Evolutionary conservation across 2,113 vertebrate genomes (phyloP), one percentile per base, ranked within the genome.

Genomic region (Toxotes jaculatrix): DNA sequence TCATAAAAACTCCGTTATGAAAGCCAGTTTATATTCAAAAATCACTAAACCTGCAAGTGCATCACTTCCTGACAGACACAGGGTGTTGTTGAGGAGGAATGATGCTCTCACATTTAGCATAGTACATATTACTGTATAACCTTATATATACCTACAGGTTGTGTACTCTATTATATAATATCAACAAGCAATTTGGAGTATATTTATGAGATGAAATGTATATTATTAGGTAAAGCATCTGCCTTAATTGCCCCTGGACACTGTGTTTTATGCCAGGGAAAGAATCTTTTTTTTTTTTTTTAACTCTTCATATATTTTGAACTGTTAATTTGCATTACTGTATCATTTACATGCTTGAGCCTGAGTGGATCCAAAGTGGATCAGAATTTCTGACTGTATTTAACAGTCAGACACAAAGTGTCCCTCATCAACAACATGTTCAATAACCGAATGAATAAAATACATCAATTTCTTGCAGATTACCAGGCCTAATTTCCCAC

Each of bases 301-400:
- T 45, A 45, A 45, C 4, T 40, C 19, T 23, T 36, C 17, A 40
- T 49, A 38, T 27, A 36, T 63, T 78, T 87, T 63, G 77, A 85
- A 56, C 27, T 72, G 61, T 75, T 60, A 63, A 64, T 77, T 78
- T 67, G 12, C 40, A 14, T 63, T 65, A 62, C 64, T 57, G 63
- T 60, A 66, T 77, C 62, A 83, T 83, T 84, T 71, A 42, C 70
- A 68, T 63, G 21, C 40, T 19, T 14, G 21, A 47, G 14, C 17
- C 27, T 38, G 38, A 64, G 27, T 27, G 27, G 27, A 27, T 27
- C 59, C 16, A 17, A n/a, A 57, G 13, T 31, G 42, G 11, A 43
- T 43, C 42, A 43, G 11, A 43, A 11, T 43, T 43, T 43, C 8
- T 43, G 42, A 12, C 11, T 43, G 42, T 43, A 12, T 43, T 43